These are phyloP conservation scores for Plagiodera versicolora DNA, from an alignment of 2,888 invertebrate genomes.

Conservation along the genomic window DNA sequence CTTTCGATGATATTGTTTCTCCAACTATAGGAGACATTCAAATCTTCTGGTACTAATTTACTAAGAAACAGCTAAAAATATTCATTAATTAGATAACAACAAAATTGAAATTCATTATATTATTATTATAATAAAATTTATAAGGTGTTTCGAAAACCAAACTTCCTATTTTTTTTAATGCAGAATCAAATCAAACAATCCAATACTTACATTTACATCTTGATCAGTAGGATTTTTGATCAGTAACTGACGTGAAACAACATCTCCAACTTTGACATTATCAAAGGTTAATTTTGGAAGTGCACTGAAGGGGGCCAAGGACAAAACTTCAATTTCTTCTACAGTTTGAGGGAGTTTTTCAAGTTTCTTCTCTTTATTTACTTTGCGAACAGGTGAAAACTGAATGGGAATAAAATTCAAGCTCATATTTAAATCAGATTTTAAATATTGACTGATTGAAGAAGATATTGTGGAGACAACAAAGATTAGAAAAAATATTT, in stretches of 20 bases:
- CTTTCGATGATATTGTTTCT: conserved; percentile 60
- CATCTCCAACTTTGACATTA: conserved; percentile 62
- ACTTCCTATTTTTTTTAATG: not conserved
- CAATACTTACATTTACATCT: conserved; percentile 53
- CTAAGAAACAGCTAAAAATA: conserved; percentile 57
- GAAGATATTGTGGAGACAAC: too few species aligned
- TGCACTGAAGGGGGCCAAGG: conserved; percentile 68
- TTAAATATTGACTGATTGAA: too few species aligned
- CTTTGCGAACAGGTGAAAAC: conserved; percentile 26
- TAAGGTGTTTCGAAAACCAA: too few species aligned
- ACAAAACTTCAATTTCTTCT: conserved; percentile 59
- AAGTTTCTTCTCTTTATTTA: conserved; percentile 12
- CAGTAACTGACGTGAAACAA: conserved; percentile 59
- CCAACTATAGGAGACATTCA: conserved; percentile 62
- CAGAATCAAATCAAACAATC: not conserved
- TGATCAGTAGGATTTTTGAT: conserved; percentile 61
- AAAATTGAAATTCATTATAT: too few species aligned
- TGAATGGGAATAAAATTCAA: conserved; percentile 20
- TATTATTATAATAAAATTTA: too few species aligned
- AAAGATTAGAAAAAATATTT: too few species aligned
- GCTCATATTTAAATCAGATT: too few species aligned
- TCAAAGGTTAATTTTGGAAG: conserved; percentile 70
- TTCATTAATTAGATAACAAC: not conserved
- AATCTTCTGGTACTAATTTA: conserved; percentile 60
- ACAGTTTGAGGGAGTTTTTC: conserved; percentile 40